These are phyloP conservation scores for Phocoena sinus DNA, from an alignment of 2,113 vertebrate species.

Conservation along the genomic window DNA sequence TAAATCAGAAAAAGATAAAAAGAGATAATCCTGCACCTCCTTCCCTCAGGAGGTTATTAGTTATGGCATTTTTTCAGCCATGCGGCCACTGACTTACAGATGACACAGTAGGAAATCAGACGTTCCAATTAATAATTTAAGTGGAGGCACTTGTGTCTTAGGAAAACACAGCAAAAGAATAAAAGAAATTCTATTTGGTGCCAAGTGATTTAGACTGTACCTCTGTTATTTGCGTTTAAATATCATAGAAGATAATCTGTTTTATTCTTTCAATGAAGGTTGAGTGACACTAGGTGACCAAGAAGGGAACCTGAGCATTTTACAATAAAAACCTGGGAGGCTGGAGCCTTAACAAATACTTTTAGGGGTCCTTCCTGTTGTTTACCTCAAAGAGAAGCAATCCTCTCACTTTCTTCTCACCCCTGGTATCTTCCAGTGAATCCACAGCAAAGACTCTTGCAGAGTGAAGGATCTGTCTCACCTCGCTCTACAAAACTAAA, in stretches of 20 bases:
- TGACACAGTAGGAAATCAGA: neutral
- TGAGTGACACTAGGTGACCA: neutral
- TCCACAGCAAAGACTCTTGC: neutral
- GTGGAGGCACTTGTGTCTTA: neutral
- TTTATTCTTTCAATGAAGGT: neutral
- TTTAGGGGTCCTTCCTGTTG: neutral
- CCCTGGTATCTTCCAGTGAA: neutral
- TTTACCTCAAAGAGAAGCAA: neutral
- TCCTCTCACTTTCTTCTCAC: neutral
- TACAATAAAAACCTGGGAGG: neutral
- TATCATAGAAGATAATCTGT: neutral
- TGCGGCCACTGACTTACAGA: neutral
- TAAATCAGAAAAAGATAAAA: neutral
- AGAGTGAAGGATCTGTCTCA: neutral
- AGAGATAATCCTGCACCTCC: neutral
- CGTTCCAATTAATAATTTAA: conserved; percentile 49
- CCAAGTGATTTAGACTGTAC: neutral
- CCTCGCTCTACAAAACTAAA: neutral
- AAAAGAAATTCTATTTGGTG: neutral
- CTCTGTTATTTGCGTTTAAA: neutral
- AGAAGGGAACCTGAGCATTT: neutral
- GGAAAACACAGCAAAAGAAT: neutral
- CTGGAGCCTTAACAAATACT: neutral
- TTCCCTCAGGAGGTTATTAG: neutral
- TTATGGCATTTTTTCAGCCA: neutral